A percentile compares a stretch with the other conserved stretches of the same genome.
These are phyloP conservation scores for Schlechtendalia chinensis DNA, from an alignment of 1,140 invertebrate genomes.

Conservation along the genomic window DNA sequence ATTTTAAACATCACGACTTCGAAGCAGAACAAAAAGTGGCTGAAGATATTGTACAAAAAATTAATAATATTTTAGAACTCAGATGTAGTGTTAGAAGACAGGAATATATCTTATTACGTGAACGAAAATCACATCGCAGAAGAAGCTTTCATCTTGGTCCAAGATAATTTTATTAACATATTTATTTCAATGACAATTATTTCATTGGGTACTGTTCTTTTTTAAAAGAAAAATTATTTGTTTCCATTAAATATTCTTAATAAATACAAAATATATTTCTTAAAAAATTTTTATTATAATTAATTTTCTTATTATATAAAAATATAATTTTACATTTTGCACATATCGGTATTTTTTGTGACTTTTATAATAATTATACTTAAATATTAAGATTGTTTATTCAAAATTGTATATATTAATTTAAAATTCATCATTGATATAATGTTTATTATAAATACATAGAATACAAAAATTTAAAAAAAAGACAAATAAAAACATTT, in stretches of 20 bases:
- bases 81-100: slow-evolving; percentile 72
- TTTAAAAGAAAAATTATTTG: not conserved
- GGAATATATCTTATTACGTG: slow-evolving; percentile 68
- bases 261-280: not conserved
- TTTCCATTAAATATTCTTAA: slow-evolving; percentile 2
- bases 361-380: slow-evolving; percentile 4
- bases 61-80: slow-evolving; percentile 82
- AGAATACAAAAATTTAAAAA: no score
- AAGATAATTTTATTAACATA: slow-evolving; percentile 52
- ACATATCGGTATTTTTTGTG: not conserved
- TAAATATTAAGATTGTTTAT: slow-evolving; percentile 21
- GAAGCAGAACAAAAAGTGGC: slow-evolving; percentile 74
- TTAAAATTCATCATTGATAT: not conserved
- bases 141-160: slow-evolving; percentile 60
- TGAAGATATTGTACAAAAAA: slow-evolving; percentile 80
- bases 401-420: slow-evolving; percentile 19
- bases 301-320: slow-evolving; percentile 31
- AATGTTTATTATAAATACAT: no score
- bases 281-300: slow-evolving; percentile 27
- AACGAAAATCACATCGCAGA: slow-evolving; percentile 63
- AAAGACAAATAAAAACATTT: not conserved
- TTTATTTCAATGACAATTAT: not conserved
- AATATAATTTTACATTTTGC: not conserved
- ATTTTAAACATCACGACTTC: slow-evolving; percentile 83
- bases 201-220: slow-evolving; percentile 21